Evolutionary conservation across 2,797 vertebrate genomes (phyloP).

Genomic region (Danio tinwini): DNA sequence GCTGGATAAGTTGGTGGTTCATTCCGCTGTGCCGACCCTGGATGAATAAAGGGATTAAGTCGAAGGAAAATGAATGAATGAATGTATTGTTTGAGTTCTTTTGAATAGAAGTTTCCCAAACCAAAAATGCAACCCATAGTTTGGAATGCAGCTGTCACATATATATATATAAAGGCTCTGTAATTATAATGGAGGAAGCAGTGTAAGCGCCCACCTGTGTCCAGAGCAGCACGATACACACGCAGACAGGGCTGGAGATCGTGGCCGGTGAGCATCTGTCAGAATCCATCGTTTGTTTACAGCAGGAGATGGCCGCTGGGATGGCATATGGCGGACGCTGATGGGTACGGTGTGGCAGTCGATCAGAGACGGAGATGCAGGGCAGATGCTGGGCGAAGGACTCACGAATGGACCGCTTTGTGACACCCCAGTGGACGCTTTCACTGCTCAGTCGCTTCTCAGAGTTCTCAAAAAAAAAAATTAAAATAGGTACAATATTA

Average conservation of each 20-base stretch:
- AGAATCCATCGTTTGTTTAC: conserved; percentile 64
- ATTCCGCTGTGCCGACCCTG: no score
- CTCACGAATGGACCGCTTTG: conserved; percentile 3
- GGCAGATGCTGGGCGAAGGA: conserved; percentile 36
- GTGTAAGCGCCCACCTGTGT: conserved; percentile 42
- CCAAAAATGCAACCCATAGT: no score
- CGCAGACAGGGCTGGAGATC: conserved; percentile 11
- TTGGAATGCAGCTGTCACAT: no score
- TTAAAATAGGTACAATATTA: no score
- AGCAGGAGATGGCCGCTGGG: conserved; percentile 55
- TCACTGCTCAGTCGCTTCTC: no score
- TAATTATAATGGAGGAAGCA: conserved; percentile 67
- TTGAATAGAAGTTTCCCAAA: no score
- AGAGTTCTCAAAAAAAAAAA: no score
- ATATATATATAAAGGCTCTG: conserved; percentile 28
- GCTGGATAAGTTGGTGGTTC: no score
- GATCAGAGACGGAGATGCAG: conserved; percentile 22
- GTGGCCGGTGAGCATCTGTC: conserved; percentile 59
- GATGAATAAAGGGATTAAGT: no score
- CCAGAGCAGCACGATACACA: conserved; percentile 4
- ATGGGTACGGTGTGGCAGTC: conserved; percentile 35
- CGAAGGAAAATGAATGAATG: no score
- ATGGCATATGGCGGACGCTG: conserved; percentile 36
- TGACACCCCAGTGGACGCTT: background rate
- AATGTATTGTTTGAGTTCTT: no score